Evolutionary conservation across 2,113 vertebrate species (phyloP).

Genomic region (Brachyhypopomus gauderio): DNA sequence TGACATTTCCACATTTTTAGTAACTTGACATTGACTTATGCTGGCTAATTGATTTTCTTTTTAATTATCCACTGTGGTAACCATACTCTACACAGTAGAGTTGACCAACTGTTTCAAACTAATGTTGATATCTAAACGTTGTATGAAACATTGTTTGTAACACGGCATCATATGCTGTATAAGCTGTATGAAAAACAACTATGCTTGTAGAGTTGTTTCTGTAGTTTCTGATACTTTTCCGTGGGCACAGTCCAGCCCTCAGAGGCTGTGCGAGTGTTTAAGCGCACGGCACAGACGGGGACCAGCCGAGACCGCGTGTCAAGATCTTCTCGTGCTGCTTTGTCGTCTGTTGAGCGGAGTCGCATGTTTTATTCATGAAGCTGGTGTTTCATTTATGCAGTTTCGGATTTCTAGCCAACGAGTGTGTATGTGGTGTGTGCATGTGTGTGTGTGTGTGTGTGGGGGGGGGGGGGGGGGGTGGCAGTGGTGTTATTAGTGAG

Average conservation of each 20-base stretch:
- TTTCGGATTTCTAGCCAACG: slow-evolving; percentile 51
- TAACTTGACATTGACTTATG: too few relatives aligned
- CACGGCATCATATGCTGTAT: neutral
- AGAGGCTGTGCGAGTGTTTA: slow-evolving; percentile 16
- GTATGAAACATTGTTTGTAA: neutral
- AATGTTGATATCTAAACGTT: neutral
- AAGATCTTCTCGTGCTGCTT: slow-evolving; percentile 46
- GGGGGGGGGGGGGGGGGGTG: too few relatives aligned
- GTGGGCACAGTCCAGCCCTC: neutral
- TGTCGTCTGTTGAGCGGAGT: slow-evolving; percentile 42
- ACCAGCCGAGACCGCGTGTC: slow-evolving; percentile 31
- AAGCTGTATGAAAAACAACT: neutral
- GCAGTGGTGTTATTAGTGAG: neutral
- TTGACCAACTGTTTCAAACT: too few relatives aligned
- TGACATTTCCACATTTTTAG: too few relatives aligned
- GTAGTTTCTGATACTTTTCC: slow-evolving; percentile 27
- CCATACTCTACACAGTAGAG: too few relatives aligned
- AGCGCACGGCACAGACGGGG: slow-evolving; percentile 23
- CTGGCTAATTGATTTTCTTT: too few relatives aligned
- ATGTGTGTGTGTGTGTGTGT: too few relatives aligned
- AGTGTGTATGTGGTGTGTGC: too few relatives aligned
- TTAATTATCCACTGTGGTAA: too few relatives aligned
- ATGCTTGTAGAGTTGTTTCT: slow-evolving; percentile 16
- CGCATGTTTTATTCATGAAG: slow-evolving; percentile 67
- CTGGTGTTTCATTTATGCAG: slow-evolving; percentile 44